Evolutionary conservation across 2,888 invertebrate species (phyloP), one percentile per base, ranked within the genome.

Genomic region (Boloria euphrosyne): DNA sequence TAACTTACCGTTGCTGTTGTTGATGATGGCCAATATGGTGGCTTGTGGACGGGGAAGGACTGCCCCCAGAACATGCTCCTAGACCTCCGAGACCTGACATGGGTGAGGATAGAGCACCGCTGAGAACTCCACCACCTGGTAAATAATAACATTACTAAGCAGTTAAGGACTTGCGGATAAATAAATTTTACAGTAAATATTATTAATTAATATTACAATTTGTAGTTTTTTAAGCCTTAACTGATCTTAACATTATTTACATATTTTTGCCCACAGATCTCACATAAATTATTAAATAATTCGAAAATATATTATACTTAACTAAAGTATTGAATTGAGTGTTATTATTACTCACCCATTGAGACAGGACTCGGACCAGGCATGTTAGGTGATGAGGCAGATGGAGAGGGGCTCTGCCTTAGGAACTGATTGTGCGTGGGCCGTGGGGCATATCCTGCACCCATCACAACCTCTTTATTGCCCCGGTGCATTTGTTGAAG

Each of bases 361-460:
- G 89, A 76, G 57, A 89, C 91, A 1, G 93, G 93, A 66, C 92
- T 91, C 0, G 94, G 94, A 0, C 93, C 93, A 4, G 89, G 93
- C 86, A 94, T 92, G 52, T 93, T 93, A 43, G 95, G 96, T 53
- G 95, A 95, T 10, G 95, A 95, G 0, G 95, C 96, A 0, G 96
- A 95, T 0, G 96, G 96, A 16, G 96, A 95, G 0, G 96, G 96
- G 77, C 96, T 96, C 80, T 96, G 97, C 0, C 95, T 92, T 74
- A 97, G 90, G 86, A 96, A 97, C 80, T 96, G 96, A 73, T 93
- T 94, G 4, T 96, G 96, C 0, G 95, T 94, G 0, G 95, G 95
- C 51, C 96, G 89, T 0, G 80, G 79, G 2, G 81, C 77, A 74
- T 93, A 93, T 68, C 93, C 92, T 43, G 88, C 88, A 6, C 87